Conservation (phyloP, 2,113 vertebrate species). For the Festucalex cinctus region DNA sequence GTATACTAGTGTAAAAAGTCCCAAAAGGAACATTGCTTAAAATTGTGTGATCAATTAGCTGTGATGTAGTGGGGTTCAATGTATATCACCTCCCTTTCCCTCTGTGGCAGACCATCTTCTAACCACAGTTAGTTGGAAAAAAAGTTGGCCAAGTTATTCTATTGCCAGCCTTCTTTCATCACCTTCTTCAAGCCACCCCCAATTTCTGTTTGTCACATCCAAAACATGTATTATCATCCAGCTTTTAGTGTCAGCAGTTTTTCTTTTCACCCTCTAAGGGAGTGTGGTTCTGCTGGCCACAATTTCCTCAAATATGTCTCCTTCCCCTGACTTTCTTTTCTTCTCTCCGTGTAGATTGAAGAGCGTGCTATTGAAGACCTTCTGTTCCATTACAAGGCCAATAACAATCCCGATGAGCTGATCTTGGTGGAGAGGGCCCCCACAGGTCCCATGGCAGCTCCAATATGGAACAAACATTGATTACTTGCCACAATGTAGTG, state of each 20-base stretch:
- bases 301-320: not conserved
- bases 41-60: not conserved
- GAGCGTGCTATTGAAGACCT: conserved; percentile 93
- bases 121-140: not conserved
- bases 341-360: conserved; percentile 78
- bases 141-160: conserved; percentile 7
- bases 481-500: conserved; percentile 13
- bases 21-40: not conserved
- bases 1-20: not conserved
- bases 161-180: conserved; percentile 44
- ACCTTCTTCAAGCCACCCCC: conserved; percentile 9
- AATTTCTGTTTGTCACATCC: conserved; percentile 37
- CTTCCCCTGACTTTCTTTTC: conserved; percentile 9
- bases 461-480: conserved; percentile 94
- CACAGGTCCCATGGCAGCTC: conserved; percentile 84
- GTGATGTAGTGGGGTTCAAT: not conserved
- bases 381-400: conserved; percentile 83
- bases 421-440: conserved; percentile 88
- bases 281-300: conserved; percentile 14
- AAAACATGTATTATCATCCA: conserved; percentile 34
- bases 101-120: not conserved
- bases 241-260: conserved; percentile 35
- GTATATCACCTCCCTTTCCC: not conserved
- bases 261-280: conserved; percentile 8
- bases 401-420: conserved; percentile 90